Conservation (phyloP, 2,797 vertebrate genomes). For the Schizopygopsis malacanthus region DNA sequence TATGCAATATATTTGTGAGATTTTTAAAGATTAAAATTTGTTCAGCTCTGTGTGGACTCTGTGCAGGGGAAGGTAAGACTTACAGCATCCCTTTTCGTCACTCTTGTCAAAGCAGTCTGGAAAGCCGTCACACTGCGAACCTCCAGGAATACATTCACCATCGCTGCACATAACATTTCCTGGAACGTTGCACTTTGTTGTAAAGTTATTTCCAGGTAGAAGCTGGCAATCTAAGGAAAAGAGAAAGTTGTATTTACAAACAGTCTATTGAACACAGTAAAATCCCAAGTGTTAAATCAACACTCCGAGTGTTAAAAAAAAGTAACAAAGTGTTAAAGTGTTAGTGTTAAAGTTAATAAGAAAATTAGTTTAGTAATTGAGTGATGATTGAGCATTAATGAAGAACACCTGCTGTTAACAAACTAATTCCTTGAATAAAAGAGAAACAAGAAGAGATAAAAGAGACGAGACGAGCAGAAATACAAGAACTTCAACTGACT, state of each 20-base stretch:
- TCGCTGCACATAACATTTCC: slow-evolving; percentile 97
- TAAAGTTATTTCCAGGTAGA: slow-evolving; percentile 93
- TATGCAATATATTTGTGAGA: neutral
- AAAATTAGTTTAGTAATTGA: no score
- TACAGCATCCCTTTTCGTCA: slow-evolving; percentile 94
- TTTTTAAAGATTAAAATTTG: neutral
- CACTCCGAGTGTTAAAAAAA: no score
- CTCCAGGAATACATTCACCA: slow-evolving; percentile 90
- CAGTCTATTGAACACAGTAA: neutral
- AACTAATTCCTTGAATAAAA: no score
- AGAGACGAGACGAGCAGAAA: no score
- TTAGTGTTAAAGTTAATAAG: no score
- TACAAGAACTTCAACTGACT: no score
- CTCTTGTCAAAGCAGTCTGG: slow-evolving; percentile 95
- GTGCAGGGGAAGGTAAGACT: slow-evolving; percentile 70
- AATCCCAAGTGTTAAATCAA: no score
- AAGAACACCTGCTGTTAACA: no score
- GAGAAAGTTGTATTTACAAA: slow-evolving; percentile 8
- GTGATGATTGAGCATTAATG: no score
- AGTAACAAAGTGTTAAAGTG: no score
- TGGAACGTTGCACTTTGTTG: slow-evolving; percentile 95
- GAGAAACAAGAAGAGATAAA: no score
- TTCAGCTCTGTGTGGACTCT: neutral
- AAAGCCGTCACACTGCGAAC: slow-evolving; percentile 92
- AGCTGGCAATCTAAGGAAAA: slow-evolving; percentile 87